Evolutionary conservation across 1,140 invertebrate species (phyloP), one percentile per base, ranked within the genome.

Genomic region (Dufourea novaeangliae): DNA sequence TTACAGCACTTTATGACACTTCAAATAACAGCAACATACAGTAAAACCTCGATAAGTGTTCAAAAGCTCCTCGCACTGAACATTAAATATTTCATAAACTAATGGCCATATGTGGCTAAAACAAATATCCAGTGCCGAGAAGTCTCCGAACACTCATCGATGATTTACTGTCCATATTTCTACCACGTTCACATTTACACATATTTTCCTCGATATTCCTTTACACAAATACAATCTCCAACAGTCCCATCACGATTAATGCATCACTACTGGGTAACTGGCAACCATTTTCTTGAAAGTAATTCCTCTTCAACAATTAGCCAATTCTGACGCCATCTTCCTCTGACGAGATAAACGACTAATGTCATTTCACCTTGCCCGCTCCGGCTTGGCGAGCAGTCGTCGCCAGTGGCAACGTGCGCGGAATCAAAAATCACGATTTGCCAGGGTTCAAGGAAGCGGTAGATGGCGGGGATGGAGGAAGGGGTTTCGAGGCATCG

Each of bases 271-370:
- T 46, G 14, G 17, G 4, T 2, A 14, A 41, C 11, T 14, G 10
- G 5, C 44, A 20, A 12, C 2, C 11, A 17, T 41, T 29, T 20
- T 34, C 63, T 27, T 27, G 32, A 70, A 50, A 69, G 50, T 80
- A 50, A 64, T 44, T 37, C 12, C 41, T 25, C 4, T 29, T 27
- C 7, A 1, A 17, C 39, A 62, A 79, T 80, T 70, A 71, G 10
- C 29, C 20, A 27, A 74, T 27, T n/a, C 37, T 0, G n/a, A 25
- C 71, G 22, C 67, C 39, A 54, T 8, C 56, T 44, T 63, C 7
- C 37, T 14, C 39, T 70, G 69, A 79, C 69, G 14, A 22, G 78
- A 27, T 68, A 66, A 67, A 10, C 12, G 50, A 67, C 12, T 78
- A 72, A 62, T 66, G 14, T 73, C 54, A 66, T 72, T 79, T 57